These are phyloP conservation scores for Bostrychus sinensis DNA, from an alignment of 2,113 vertebrate species.

Conservation along the genomic window DNA sequence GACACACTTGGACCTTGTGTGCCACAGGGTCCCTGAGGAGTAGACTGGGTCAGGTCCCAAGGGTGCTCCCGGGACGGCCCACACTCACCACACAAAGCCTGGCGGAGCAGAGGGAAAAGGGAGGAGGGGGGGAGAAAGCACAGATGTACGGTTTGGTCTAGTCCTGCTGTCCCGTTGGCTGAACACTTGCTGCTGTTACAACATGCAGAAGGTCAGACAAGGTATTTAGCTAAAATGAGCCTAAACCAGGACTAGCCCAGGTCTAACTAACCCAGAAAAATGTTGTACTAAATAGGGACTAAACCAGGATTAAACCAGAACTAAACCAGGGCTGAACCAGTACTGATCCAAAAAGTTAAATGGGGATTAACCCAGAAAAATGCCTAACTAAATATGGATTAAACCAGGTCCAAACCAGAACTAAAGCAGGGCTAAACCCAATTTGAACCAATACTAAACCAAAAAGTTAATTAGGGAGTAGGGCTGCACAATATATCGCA, in stretches of 20 bases:
- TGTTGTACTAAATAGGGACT: neutral
- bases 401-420: neutral
- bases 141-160: constrained; percentile 59
- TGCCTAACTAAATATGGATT: too few relatives aligned
- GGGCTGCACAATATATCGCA: too few relatives aligned
- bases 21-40: constrained; percentile 17
- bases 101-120: neutral
- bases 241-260: neutral
- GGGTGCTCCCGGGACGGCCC: constrained; percentile 26
- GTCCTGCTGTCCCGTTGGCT: constrained; percentile 18
- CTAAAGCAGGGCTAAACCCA: neutral
- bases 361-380: neutral
- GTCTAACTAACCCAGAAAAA: neutral
- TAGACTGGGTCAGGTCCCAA: constrained; percentile 47
- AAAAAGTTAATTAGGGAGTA: too few relatives aligned
- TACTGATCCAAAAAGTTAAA: neutral
- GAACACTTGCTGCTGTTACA: constrained; percentile 36
- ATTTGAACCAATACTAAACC: too few relatives aligned
- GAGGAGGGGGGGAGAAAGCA: constrained; percentile 30
- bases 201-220: neutral
- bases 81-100: constrained; percentile 51
- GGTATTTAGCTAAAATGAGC: neutral
- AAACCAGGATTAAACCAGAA: neutral
- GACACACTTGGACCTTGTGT: constrained; percentile 39
- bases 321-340: neutral